Base-by-base conservation (phyloP, 2,888 invertebrate species). In the Oasisia sp. region DNA sequence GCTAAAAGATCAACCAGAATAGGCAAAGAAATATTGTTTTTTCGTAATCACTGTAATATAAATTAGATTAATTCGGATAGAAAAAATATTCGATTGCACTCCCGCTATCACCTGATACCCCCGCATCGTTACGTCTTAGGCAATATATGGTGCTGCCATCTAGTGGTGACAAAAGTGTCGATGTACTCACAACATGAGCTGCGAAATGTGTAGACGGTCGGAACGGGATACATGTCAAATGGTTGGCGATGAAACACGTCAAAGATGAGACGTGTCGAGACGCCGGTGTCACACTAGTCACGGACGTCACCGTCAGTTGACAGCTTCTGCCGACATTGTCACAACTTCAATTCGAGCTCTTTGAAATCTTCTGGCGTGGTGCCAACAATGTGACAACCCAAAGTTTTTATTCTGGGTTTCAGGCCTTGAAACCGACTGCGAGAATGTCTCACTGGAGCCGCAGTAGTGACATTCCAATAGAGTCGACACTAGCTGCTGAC, bases 321-420 rank as follows among this genome's bases (percentile, higher is more conserved):
- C 74, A 7, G 74, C 74, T 74, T 74, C 74, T 74, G 74, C 27
- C 27, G 74, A 74, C 74, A 74, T 74, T 74, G 74, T 74, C 74
- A 74, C 74, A 27, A 27, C 74, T 74, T 14, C 74, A 74, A 19
- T 74, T 27, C 27, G 7, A 27, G 27, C 27, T 74, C 74, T 74
- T 7, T 74, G 74, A 74, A 74, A 27, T 27, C 27, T 74, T 74
- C 74, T 74, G 74, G 19, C 74, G 5, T 7, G 27, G 74, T 19
- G 74, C 74, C 74, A 74, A 74, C 74, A 74, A 74, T 74, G 74
- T 74, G 19, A 74, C 74, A 74, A 74, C 74, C 74, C 74, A 74
- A 19, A 8, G 7, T 27, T 74, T 58, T 74, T 74, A 74, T 74
- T 19, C 74, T 7, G 74, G 74, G 27, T 74, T 74, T 74, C 74